These are phyloP conservation scores for Coranthus polyacanthus DNA, from an alignment of 2,797 vertebrate species.

Conservation along the genomic window DNA sequence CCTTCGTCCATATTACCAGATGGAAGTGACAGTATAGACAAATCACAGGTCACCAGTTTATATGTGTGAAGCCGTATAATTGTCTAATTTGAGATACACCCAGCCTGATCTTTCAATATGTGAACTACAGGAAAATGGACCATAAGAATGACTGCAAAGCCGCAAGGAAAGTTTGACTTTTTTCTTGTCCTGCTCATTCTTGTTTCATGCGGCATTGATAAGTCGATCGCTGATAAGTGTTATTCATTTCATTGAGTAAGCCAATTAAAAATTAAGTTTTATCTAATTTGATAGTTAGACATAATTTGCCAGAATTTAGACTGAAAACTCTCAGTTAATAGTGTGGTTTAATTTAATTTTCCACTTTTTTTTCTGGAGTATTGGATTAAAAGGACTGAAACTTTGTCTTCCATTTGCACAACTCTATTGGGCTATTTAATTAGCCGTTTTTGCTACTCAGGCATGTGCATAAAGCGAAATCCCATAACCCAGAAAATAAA, in stretches of 20 bases:
- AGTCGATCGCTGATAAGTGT: conserved; percentile 87
- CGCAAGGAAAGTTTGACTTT: conserved; percentile 57
- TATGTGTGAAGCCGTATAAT: conserved; percentile 52
- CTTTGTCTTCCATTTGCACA: conserved; percentile 79
- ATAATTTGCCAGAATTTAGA: conserved; percentile 83
- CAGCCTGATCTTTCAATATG: conserved; percentile 63
- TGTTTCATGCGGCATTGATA: conserved; percentile 82
- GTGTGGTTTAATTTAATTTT: conserved; percentile 81
- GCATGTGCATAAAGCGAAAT: conserved; percentile 72
- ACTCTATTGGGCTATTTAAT: conserved; percentile 81
- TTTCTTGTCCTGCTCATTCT: conserved; percentile 57
- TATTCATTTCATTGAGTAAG: conserved; percentile 86
- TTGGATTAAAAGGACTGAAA: conserved; percentile 80
- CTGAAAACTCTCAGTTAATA: conserved; percentile 80
- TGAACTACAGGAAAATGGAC: conserved; percentile 61
- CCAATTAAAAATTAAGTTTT: conserved; percentile 87
- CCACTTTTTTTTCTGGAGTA: conserved; percentile 72
- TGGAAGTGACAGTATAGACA: conserved; percentile 52
- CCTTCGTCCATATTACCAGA: conserved; percentile 46
- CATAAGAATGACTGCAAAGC: conserved; percentile 58
- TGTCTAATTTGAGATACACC: conserved; percentile 57
- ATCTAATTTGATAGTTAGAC: conserved; percentile 86
- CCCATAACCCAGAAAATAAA: conserved; percentile 78
- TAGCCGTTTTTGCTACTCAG: conserved; percentile 74
- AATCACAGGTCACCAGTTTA: conserved; percentile 60